Evolutionary conservation across 2,797 vertebrate species (phyloP).

Genomic region (Chelidonichthys spinosus): DNA sequence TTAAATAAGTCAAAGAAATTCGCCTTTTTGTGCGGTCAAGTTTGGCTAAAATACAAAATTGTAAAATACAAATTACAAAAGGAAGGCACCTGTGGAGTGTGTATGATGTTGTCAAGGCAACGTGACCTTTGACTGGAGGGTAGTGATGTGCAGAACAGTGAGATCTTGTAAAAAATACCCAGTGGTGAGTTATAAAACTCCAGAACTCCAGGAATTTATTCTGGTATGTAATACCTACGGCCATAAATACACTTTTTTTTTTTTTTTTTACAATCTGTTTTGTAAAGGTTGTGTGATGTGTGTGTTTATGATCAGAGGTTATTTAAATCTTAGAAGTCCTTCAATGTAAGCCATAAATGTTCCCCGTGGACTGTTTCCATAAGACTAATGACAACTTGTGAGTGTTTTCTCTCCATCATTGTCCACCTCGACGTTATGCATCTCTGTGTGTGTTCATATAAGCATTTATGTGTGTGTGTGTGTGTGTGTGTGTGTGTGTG

Average conservation of each 20-base stretch:
- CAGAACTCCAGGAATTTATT: constrained; percentile 45
- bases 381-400: constrained; percentile 60
- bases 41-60: too few relatives aligned
- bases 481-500: constrained; percentile 27
- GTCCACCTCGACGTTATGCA: constrained; percentile 46
- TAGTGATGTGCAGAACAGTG: constrained; percentile 49
- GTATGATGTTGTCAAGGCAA: neutral
- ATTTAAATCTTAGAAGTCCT: constrained; percentile 50
- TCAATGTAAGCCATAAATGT: constrained; percentile 57
- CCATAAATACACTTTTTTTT: constrained; percentile 9
- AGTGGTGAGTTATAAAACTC: constrained; percentile 36
- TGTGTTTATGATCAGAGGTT: constrained; percentile 50
- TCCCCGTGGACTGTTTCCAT: constrained; percentile 62
- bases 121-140: constrained; percentile 16
- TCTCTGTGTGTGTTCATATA: constrained; percentile 34
- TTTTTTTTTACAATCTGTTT: constrained; percentile 3
- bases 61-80: constrained; percentile 15
- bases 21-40: too few relatives aligned
- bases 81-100: neutral
- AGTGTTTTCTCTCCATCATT: constrained; percentile 61
- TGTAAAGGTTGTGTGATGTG: constrained; percentile 35
- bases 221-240: constrained; percentile 25
- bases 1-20: too few relatives aligned
- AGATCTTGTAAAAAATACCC: constrained; percentile 44
- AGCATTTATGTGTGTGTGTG: neutral